These are phyloP conservation scores for Nothoprocta pentlandii DNA, from an alignment of 2,113 vertebrate species.

Conservation along the genomic window DNA sequence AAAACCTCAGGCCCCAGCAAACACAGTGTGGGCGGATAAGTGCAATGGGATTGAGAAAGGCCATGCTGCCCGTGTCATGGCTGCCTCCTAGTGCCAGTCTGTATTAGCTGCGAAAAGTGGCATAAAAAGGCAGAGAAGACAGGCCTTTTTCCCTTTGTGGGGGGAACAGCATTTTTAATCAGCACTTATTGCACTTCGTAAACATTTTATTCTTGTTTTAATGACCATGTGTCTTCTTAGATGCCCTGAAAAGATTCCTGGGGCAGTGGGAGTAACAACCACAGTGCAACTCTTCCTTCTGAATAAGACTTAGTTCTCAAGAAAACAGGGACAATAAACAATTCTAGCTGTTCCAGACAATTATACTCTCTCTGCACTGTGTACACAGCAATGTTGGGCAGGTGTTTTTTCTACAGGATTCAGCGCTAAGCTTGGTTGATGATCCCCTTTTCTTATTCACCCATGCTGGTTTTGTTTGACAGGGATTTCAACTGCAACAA, in stretches of 20 bases:
- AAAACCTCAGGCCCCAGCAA: neutral
- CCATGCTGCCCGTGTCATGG: accelerated
- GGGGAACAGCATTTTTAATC: neutral
- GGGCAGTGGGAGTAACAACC: neutral
- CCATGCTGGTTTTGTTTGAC: neutral
- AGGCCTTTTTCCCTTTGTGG: neutral
- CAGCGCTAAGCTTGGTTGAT: neutral
- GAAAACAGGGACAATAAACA: neutral
- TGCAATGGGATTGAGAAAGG: neutral
- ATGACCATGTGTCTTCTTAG: neutral
- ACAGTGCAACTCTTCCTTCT: neutral
- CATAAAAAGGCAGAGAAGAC: neutral
- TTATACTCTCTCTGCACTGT: neutral
- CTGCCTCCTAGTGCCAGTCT: neutral
- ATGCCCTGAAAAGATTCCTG: neutral
- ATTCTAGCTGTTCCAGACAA: neutral
- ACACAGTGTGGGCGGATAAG: neutral
- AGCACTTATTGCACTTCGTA: neutral
- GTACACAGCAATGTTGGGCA: neutral
- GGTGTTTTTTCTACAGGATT: neutral
- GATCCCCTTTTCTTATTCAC: neutral
- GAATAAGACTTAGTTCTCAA: neutral
- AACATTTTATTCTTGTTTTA: neutral
- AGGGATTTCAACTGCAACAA: constrained; percentile 21
- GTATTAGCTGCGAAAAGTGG: accelerated